Evolutionary conservation across 2,113 vertebrate species (phyloP).

Genomic region (Malurus alboscapulatus): DNA sequence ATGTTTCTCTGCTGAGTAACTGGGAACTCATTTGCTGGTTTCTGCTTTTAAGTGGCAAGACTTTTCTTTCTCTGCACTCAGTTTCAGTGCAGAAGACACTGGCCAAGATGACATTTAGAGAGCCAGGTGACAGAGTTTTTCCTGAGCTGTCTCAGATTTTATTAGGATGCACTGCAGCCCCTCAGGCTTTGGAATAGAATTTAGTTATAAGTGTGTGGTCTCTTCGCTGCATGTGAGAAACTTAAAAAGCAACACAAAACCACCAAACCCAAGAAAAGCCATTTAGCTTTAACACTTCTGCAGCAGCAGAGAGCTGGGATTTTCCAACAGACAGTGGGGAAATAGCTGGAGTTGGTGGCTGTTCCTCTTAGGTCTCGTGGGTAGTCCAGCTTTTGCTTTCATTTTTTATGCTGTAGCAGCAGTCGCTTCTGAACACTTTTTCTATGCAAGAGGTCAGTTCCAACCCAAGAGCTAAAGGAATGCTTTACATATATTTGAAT

Average conservation of each 20-base stretch:
- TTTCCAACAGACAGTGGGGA: not conserved
- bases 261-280: not conserved
- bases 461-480: not conserved
- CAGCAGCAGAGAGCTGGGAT: not conserved
- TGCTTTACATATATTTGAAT: not conserved
- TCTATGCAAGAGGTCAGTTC: not conserved
- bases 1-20: not conserved
- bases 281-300: not conserved
- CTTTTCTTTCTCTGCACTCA: not conserved
- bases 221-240: not conserved
- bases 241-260: not conserved
- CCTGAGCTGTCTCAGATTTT: not conserved
- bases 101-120: not conserved
- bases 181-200: not conserved
- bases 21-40: not conserved
- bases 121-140: not conserved
- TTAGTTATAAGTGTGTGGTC: not conserved
- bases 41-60: not conserved
- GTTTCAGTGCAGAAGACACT: not conserved
- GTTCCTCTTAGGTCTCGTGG: accelerated
- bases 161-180: not conserved
- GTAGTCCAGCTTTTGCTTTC: not conserved
- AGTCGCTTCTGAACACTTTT: not conserved
- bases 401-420: not conserved
- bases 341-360: not conserved